Percentiles rank a stretch among this genome's conserved stretches.
phyloP scores from a whole-genome alignment of 1,140 invertebrate species.

The Lordiphosa collinella region DNA sequence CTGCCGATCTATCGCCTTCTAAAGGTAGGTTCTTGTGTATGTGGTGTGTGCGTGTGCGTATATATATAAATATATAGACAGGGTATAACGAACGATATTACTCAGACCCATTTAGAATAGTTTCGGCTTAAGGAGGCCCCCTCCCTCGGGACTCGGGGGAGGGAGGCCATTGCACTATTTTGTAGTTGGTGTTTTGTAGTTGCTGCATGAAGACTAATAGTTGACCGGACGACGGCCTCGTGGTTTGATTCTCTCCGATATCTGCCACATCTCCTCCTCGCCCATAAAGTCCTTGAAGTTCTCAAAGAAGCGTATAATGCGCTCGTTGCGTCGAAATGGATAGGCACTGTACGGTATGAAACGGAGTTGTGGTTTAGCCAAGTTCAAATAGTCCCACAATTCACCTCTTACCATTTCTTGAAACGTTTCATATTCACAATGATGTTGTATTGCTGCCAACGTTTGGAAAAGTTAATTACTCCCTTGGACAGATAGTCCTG shows the following conservation, averaged over 20 bases:
- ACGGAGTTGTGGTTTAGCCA: no score
- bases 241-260: slow-evolving; percentile 97
- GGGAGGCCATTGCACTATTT: slow-evolving; percentile 21
- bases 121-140: slow-evolving; percentile 11
- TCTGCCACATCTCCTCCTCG: slow-evolving; percentile 98
- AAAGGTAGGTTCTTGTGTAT: slow-evolving; percentile 23
- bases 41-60: slow-evolving; percentile 19
- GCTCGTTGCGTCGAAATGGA: slow-evolving; percentile 94
- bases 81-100: slow-evolving; percentile 47
- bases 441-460: slow-evolving; percentile 99
- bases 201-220: slow-evolving; percentile 45
- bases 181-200: slow-evolving; percentile 43
- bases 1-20: not conserved
- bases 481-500: slow-evolving; percentile 92
- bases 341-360: slow-evolving; percentile 82
- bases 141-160: not conserved
- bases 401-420: slow-evolving; percentile 89
- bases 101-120: slow-evolving; percentile 50
- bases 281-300: slow-evolving; percentile 97
- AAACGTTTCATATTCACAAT: slow-evolving; percentile 98
- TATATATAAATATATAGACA: slow-evolving; percentile 24
- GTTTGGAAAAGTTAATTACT: slow-evolving; percentile 97
- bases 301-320: slow-evolving; percentile 96
- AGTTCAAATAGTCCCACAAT: no score
- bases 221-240: slow-evolving; percentile 81